Conservation (phyloP, 2,888 invertebrate species). For the Hemithea aestivaria region DNA sequence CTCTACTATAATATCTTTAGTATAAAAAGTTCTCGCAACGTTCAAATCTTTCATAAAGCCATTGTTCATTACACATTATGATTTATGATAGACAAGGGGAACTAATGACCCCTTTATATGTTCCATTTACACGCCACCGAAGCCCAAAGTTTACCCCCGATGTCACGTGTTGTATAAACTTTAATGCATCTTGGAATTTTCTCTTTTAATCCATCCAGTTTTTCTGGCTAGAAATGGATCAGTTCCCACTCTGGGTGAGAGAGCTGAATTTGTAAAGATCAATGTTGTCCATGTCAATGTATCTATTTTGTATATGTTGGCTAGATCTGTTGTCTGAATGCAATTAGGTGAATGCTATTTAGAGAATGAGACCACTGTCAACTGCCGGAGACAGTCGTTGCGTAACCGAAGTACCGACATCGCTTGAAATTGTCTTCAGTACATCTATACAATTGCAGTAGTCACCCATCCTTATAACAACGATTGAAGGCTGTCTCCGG, state of each 20-base stretch:
- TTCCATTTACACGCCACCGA: conserved; percentile 15
- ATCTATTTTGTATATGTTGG: conserved; percentile 59
- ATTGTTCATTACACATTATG: conserved; percentile 16
- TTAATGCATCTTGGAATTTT: conserved; percentile 71
- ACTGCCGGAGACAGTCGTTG: conserved; percentile 64
- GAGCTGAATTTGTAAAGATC: conserved; percentile 69
- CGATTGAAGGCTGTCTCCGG: conserved; percentile 58
- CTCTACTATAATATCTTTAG: conserved; percentile 5
- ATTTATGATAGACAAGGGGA: conserved; percentile 11
- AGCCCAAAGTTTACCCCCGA: conserved; percentile 11
- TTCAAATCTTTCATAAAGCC: conserved; percentile 9
- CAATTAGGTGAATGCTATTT: conserved; percentile 74
- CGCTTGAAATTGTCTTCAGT: too few relatives aligned
- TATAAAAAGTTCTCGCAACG: conserved; percentile 9
- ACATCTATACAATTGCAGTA: too few relatives aligned
- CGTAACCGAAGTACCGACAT: too few relatives aligned
- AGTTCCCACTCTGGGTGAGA: conserved; percentile 82
- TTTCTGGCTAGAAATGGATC: conserved; percentile 82
- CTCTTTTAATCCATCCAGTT: conserved; percentile 77
- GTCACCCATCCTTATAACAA: background rate
- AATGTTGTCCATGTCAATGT: conserved; percentile 71
- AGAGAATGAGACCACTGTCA: conserved; percentile 64
- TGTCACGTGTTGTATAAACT: conserved; percentile 31
- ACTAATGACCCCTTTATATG: conserved; percentile 15
- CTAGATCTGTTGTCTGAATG: conserved; percentile 74